phyloP scores from a whole-genome alignment of 2,888 invertebrate genomes.

The Carpatolechia fugitivella region DNA sequence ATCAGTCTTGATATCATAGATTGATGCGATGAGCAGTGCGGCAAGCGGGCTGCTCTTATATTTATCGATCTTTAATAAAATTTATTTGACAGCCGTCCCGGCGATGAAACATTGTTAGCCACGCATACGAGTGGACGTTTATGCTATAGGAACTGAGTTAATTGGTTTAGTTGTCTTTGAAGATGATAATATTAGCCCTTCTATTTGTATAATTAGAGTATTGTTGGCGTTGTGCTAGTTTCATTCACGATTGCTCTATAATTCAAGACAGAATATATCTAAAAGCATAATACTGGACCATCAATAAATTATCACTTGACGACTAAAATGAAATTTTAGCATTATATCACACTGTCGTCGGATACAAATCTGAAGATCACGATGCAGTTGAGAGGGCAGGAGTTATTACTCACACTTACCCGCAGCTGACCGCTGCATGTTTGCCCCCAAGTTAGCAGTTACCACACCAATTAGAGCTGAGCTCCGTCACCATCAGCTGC shows the following conservation, averaged over 20 bases:
- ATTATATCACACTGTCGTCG: background rate
- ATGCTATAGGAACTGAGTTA: background rate
- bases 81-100: slow-evolving; percentile 13
- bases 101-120: slow-evolving; percentile 6
- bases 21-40: background rate
- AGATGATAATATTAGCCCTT: background rate
- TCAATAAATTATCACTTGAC: background rate
- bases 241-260: background rate
- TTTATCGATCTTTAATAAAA: slow-evolving; percentile 16
- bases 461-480: slow-evolving; percentile 26
- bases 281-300: background rate
- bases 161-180: background rate
- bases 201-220: background rate
- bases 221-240: background rate
- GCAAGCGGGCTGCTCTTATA: background rate
- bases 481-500: slow-evolving; percentile 14
- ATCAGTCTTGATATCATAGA: slow-evolving; percentile 2
- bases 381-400: background rate
- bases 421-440: background rate
- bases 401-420: background rate
- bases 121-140: background rate
- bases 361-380: slow-evolving; percentile 28
- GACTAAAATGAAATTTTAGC: background rate
- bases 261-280: background rate
- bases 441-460: slow-evolving; percentile 7